Percentiles rank a stretch among this genome's conserved stretches.
Evolutionary conservation across 2,797 vertebrate species (phyloP).

Genomic region (Cuculus canorus): DNA sequence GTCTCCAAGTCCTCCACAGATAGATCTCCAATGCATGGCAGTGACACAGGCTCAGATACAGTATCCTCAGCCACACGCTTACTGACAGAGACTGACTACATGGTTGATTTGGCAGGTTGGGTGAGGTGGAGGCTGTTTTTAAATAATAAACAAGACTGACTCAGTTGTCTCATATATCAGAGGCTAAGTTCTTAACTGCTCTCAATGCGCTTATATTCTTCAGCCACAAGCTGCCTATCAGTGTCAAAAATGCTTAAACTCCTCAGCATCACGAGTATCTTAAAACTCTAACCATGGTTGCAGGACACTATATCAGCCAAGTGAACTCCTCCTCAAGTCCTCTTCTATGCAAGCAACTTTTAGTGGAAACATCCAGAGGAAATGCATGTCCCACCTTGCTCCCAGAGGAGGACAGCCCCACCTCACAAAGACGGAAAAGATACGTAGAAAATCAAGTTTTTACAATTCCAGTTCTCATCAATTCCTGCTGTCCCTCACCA

Average conservation of each 20-base stretch:
- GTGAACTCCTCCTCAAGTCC: background rate
- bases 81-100: background rate
- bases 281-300: background rate
- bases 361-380: background rate
- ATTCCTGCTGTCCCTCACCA: background rate
- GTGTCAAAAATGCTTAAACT: background rate
- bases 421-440: background rate
- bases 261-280: background rate
- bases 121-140: background rate
- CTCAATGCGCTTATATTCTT: background rate
- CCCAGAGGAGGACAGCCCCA: background rate
- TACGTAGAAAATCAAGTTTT: background rate
- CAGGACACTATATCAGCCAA: background rate
- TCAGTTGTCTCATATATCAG: background rate
- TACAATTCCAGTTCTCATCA: background rate
- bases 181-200: background rate
- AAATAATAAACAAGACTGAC: background rate
- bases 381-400: accelerated
- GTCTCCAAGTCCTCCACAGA: background rate
- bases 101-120: background rate
- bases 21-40: accelerated
- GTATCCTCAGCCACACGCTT: background rate
- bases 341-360: background rate
- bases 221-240: background rate
- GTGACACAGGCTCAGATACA: background rate